These are phyloP conservation scores for Varecia variegata DNA, from an alignment of 2,797 vertebrate species.

Conservation along the genomic window DNA sequence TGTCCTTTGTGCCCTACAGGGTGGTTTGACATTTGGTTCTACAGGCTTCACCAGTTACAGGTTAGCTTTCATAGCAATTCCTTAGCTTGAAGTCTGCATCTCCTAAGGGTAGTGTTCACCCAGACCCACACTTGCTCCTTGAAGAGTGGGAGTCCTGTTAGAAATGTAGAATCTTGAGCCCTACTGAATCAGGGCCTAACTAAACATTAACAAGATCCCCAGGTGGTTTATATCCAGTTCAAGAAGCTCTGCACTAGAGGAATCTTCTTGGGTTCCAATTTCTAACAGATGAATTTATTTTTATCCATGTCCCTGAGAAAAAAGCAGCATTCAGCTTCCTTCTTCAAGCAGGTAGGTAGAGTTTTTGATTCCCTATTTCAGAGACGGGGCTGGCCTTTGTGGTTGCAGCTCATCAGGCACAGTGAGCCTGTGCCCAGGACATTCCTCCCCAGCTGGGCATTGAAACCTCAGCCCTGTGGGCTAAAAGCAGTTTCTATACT, in stretches of 20 bases:
- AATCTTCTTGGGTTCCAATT: slow-evolving; percentile 47
- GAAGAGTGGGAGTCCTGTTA: neutral
- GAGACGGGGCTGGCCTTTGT: neutral
- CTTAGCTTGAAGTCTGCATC: neutral
- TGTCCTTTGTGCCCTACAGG: neutral
- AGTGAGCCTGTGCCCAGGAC: neutral
- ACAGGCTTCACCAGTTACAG: neutral
- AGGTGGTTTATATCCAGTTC: slow-evolving; percentile 19
- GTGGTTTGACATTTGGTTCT: neutral
- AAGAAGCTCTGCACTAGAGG: neutral
- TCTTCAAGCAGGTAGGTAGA: neutral
- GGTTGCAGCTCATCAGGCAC: neutral
- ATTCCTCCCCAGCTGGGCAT: neutral
- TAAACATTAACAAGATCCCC: slow-evolving; percentile 1
- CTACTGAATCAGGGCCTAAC: neutral
- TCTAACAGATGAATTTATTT: slow-evolving; percentile 55
- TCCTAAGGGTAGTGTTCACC: neutral
- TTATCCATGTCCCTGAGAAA: neutral
- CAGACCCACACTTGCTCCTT: neutral
- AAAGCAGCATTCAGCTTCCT: slow-evolving; percentile 42
- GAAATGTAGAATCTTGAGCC: neutral
- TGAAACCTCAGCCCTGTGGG: neutral
- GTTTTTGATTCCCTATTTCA: neutral
- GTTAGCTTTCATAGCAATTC: neutral
- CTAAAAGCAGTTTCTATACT: neutral